Evolutionary conservation across 2,888 invertebrate species (phyloP).

Genomic region (Chrysopilus asiliformis): DNA sequence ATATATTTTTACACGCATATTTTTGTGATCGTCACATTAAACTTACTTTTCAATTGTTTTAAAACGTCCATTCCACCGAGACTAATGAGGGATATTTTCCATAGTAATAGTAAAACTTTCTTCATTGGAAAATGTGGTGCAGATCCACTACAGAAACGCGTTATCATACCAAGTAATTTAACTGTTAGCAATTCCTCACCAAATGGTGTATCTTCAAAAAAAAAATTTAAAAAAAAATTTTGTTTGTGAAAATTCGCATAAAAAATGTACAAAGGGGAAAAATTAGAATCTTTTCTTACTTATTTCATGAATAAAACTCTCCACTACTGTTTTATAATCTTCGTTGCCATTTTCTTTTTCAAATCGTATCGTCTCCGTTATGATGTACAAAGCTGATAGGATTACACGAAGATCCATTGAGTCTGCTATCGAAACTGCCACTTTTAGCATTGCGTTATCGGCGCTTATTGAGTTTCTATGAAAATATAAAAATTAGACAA

Average conservation of each 20-base stretch:
- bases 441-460: slow-evolving; percentile 57
- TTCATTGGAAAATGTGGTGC: slow-evolving; percentile 98
- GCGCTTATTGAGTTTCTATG: slow-evolving; percentile 52
- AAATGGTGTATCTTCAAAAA: slow-evolving; percentile 28
- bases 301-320: slow-evolving; percentile 46
- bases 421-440: slow-evolving; percentile 75
- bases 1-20: too few relatives aligned
- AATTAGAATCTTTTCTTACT: too few relatives aligned
- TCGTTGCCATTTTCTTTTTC: slow-evolving; percentile 38
- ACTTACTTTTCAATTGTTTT: slow-evolving; percentile 54
- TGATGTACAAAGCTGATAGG: slow-evolving; percentile 83
- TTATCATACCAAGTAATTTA: slow-evolving; percentile 89
- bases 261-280: background rate
- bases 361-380: slow-evolving; percentile 84
- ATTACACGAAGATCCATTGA: slow-evolving; percentile 86
- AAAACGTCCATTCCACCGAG: slow-evolving; percentile 83
- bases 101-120: slow-evolving; percentile 84
- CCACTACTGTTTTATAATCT: slow-evolving; percentile 38
- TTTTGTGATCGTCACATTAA: too few relatives aligned
- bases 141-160: slow-evolving; percentile 87
- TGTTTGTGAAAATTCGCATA: background rate
- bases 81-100: slow-evolving; percentile 88
- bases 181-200: slow-evolving; percentile 78
- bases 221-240: slow-evolving; percentile 10
- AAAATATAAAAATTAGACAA: slow-evolving; percentile 7